Evolutionary conservation across 2,113 vertebrate genomes (phyloP).

Genomic region (Rutilus rutilus): DNA sequence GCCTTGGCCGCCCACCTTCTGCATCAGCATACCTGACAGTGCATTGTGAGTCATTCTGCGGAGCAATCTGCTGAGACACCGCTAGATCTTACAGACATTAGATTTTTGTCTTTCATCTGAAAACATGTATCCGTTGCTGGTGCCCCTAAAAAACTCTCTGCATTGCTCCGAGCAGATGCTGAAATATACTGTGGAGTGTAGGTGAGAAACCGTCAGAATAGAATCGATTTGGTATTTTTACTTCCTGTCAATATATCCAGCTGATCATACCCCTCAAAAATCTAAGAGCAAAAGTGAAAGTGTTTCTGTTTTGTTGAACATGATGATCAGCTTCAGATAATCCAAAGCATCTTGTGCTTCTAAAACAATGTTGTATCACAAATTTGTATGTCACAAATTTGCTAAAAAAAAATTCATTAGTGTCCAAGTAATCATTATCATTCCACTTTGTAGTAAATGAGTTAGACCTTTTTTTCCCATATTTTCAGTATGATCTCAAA

Average conservation of each 20-base stretch:
- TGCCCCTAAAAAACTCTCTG: background rate
- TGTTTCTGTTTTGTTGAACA: background rate
- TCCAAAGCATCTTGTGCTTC: background rate
- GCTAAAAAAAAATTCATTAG: background rate
- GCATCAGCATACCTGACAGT: conserved; percentile 93
- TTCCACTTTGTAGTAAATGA: background rate
- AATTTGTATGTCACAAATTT: background rate
- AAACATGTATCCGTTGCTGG: background rate
- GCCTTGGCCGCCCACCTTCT: conserved; percentile 91
- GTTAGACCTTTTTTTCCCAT: background rate
- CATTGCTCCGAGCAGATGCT: background rate
- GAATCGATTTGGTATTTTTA: conserved; percentile 3
- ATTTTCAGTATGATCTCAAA: background rate
- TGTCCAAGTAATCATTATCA: background rate
- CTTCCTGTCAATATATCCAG: background rate
- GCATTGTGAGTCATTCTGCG: conserved; percentile 86
- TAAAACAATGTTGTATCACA: background rate
- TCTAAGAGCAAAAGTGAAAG: background rate
- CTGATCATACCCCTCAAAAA: background rate
- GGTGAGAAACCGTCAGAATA: background rate
- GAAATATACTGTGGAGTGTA: background rate
- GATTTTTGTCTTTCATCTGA: background rate
- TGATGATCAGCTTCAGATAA: background rate
- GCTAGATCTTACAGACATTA: background rate
- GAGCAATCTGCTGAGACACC: background rate